A percentile compares a stretch with the other conserved stretches of the same genome.
Evolutionary conservation across 2,888 invertebrate genomes (phyloP).

Genomic region (Yponomeuta evonymella): DNA sequence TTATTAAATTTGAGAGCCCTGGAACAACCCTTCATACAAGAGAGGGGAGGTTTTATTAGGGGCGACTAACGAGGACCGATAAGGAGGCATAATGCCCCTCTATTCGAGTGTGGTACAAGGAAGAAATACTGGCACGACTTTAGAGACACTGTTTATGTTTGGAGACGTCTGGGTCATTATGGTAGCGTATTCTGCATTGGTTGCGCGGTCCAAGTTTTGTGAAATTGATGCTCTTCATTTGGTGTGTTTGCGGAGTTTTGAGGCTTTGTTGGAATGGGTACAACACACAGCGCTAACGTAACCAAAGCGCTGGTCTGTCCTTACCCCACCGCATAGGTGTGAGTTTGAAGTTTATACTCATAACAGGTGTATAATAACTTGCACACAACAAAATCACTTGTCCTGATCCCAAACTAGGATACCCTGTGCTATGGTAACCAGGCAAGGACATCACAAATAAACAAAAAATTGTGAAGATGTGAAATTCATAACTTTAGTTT

Average conservation of each 20-base stretch:
- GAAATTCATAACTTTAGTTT: too few relatives aligned
- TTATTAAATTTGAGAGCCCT: slow-evolving; percentile 70
- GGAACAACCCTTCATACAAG: slow-evolving; percentile 64
- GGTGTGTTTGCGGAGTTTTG: not conserved
- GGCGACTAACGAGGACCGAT: slow-evolving; percentile 71
- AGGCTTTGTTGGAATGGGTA: too few relatives aligned
- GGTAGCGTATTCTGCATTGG: not conserved
- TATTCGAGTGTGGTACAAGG: slow-evolving; percentile 32
- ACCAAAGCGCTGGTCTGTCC: too few relatives aligned
- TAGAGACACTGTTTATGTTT: not conserved
- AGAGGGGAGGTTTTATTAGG: slow-evolving; percentile 70
- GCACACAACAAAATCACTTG: too few relatives aligned
- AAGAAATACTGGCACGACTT: slow-evolving; percentile 1
- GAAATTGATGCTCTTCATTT: not conserved
- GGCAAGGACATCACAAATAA: too few relatives aligned
- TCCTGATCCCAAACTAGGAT: too few relatives aligned
- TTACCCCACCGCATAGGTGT: too few relatives aligned
- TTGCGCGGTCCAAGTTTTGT: not conserved
- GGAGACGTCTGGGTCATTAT: not conserved
- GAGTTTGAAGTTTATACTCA: too few relatives aligned
- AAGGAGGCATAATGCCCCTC: slow-evolving; percentile 68
- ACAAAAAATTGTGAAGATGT: too few relatives aligned
- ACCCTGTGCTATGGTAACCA: too few relatives aligned
- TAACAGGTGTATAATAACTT: too few relatives aligned
- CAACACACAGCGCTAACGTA: too few relatives aligned